These are phyloP conservation scores for Telmatochromis sp. DNA, from an alignment of 2,113 vertebrate genomes.

Conservation along the genomic window DNA sequence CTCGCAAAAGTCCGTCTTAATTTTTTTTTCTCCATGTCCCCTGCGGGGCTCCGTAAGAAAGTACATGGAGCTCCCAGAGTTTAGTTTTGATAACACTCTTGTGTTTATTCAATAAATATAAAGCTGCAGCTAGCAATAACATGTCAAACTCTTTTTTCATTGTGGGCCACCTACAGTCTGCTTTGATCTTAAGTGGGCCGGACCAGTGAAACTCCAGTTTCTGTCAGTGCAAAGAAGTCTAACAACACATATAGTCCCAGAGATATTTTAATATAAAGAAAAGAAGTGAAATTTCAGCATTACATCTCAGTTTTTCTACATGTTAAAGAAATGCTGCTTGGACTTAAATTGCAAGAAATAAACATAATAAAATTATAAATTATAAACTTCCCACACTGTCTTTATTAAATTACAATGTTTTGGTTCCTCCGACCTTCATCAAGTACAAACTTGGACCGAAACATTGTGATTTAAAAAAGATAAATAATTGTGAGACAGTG, in stretches of 20 bases:
- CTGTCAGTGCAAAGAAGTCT: not conserved
- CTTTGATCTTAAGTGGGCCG: not conserved
- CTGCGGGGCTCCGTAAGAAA: not conserved
- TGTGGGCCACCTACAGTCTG: not conserved
- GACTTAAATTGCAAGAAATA: not conserved
- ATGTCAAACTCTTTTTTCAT: not conserved
- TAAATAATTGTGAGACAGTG: not conserved
- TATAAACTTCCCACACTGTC: not conserved
- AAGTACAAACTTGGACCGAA: not conserved
- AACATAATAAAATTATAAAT: not conserved
- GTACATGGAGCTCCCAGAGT: not conserved
- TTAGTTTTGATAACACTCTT: not conserved
- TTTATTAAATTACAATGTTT: not conserved
- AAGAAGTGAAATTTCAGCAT: not conserved
- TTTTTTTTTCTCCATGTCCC: not conserved
- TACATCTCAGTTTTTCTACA: not conserved
- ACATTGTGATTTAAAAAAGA: not conserved
- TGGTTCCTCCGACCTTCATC: not conserved
- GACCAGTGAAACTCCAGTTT: not conserved
- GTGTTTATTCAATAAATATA: not conserved
- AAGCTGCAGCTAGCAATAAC: not conserved
- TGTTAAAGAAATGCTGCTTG: not conserved
- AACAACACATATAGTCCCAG: not conserved
- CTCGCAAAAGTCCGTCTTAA: rapidly evolving
- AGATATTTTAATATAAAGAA: not conserved